phyloP scores from a whole-genome alignment of 2,113 vertebrate genomes.

The Sciurus niger region DNA sequence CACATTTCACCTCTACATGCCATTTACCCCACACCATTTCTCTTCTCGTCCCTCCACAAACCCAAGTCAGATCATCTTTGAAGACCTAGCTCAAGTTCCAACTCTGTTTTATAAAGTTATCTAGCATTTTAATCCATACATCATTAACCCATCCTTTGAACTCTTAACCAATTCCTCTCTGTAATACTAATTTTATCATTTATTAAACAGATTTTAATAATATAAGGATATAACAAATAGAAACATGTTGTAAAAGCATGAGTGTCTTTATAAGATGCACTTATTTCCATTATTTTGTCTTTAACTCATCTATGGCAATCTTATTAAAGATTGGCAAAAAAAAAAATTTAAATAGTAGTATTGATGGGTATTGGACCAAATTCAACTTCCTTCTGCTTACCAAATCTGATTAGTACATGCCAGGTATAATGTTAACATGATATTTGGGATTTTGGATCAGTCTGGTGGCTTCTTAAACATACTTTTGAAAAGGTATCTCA shows the following conservation, averaged over 20 bases:
- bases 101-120: not conserved
- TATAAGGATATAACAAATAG: not conserved
- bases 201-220: slow-evolving; percentile 7
- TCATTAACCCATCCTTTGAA: not conserved
- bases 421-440: too few relatives aligned
- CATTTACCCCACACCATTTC: not conserved
- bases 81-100: not conserved
- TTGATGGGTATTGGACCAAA: not conserved
- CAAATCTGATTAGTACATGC: too few relatives aligned
- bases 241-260: not conserved
- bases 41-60: not conserved
- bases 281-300: slow-evolving; percentile 5
- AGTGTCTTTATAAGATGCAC: not conserved
- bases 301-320: not conserved
- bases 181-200: slow-evolving; percentile 13
- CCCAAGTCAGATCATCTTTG: not conserved
- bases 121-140: not conserved
- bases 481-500: too few relatives aligned
- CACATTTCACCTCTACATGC: not conserved
- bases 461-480: too few relatives aligned
- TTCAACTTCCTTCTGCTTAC: not conserved
- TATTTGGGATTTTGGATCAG: too few relatives aligned
- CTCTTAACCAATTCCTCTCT: not conserved
- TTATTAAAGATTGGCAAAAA: slow-evolving; percentile 36
- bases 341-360: slow-evolving; percentile 41